Evolutionary conservation across 2,113 vertebrate species (phyloP).

Genomic region (cattle (Bos taurus)): DNA sequence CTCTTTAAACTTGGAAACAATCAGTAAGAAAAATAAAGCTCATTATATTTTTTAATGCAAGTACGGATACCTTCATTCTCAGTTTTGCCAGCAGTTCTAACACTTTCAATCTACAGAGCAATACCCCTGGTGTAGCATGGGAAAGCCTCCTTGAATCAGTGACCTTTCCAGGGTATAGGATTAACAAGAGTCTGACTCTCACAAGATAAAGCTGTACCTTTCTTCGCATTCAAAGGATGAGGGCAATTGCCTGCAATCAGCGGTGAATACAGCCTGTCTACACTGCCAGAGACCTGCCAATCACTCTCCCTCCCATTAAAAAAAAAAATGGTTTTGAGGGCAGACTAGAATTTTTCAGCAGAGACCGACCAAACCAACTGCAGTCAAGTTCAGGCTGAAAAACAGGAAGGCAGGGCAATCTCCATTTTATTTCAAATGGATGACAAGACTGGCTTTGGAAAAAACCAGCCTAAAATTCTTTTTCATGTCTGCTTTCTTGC

Average conservation of each 20-base stretch:
- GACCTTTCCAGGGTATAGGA: constrained; percentile 67
- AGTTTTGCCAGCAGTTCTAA: neutral
- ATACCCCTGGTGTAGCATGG: neutral
- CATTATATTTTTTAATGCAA: neutral
- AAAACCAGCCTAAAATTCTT: constrained; percentile 43
- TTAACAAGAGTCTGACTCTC: constrained; percentile 75
- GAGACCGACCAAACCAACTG: constrained; percentile 75
- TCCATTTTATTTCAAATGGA: constrained; percentile 48
- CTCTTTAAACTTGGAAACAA: neutral
- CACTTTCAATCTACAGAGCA: neutral
- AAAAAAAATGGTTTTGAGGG: constrained; percentile 74
- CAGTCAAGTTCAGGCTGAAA: constrained; percentile 82
- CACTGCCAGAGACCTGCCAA: constrained; percentile 86
- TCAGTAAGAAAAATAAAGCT: neutral
- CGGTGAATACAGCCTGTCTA: constrained; percentile 74
- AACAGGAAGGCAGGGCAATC: constrained; percentile 72
- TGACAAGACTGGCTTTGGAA: constrained; percentile 61
- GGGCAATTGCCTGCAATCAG: constrained; percentile 88
- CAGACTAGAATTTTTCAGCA: constrained; percentile 69
- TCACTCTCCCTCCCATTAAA: constrained; percentile 74
- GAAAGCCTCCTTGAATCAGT: constrained; percentile 37
- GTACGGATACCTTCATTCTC: neutral
- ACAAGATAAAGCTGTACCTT: constrained; percentile 85
- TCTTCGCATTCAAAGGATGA: constrained; percentile 82
- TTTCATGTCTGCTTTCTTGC: constrained; percentile 57